Evolutionary conservation across 2,113 vertebrate species (phyloP), one percentile per base, ranked within the genome.

Genomic region (Nerophis lumbriciformis): DNA sequence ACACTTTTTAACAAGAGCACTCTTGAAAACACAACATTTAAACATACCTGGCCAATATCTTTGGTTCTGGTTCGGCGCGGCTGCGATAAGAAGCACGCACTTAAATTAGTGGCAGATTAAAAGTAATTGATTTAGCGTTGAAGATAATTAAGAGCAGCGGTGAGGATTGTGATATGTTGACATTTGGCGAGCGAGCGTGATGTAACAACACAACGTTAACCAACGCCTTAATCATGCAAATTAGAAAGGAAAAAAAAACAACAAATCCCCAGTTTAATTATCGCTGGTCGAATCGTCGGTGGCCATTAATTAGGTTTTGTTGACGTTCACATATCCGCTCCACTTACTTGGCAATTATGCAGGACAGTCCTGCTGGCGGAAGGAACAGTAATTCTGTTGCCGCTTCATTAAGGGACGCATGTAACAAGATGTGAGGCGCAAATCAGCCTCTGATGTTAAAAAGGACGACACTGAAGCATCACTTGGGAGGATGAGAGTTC

Each of bases 101-200:
- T 45, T 56, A 14, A 56, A 56, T 39, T 56, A 35, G 51, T 8
- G 37, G 37, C 54, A 42, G 54, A 56, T 44, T 21, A 44, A 21
- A 12, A 11, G n/a, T 21, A 44, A 57, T 21, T 44, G 39, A 57
- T 57, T 57, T 44, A 44, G 39, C 10, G 84, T 83, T 85, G 85
- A 78, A 82, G 86, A 89, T 88, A 91, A 90, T 89, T 83, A 88
- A 90, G 83, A 79, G 79, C 63, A 86, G 81, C 85, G 81, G 73
- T 76, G 84, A 83, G 86, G 88, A 86, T 87, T 85, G 72, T 85
- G 87, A 90, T 88, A 85, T 84, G 87, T 85, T 90, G 89, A 90
- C 88, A 91, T 91, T 91, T 89, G 84, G 74, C 83, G 80, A 89
- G 83, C 77, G 81, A 87, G 83, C 85, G 84, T 86, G 82, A 76